Evolutionary conservation across 2,113 vertebrate species (phyloP).

Genomic region (rat (Rattus norvegicus)): DNA sequence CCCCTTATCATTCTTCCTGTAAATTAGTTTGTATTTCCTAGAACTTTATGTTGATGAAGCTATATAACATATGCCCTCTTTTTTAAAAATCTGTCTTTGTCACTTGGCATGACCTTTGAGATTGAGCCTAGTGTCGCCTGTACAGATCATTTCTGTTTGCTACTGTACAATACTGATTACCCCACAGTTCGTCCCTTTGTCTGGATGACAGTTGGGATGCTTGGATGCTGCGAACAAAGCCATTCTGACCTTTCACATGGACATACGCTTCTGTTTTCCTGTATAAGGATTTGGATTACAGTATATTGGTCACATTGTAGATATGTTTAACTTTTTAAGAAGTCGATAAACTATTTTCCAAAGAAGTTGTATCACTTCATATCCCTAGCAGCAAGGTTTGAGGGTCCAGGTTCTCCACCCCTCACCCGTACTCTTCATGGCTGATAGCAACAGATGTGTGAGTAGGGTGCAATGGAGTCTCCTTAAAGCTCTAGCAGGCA

Average conservation of each 20-base stretch:
- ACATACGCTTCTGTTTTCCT: neutral
- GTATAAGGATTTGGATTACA: neutral
- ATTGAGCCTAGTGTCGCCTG: neutral
- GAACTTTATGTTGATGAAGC: neutral
- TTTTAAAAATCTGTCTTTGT: neutral
- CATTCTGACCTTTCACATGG: neutral
- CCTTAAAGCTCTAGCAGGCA: neutral
- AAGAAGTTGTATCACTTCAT: neutral
- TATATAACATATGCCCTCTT: neutral
- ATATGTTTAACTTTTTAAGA: neutral
- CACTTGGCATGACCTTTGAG: neutral
- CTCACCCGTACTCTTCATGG: fast-evolving
- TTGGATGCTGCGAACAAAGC: neutral
- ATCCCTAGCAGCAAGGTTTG: neutral
- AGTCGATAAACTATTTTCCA: neutral
- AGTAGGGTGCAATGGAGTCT: neutral
- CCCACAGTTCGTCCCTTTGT: neutral
- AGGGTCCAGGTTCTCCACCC: neutral
- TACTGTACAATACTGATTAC: neutral
- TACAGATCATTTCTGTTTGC: neutral
- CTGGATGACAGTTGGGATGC: neutral
- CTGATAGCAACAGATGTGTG: neutral
- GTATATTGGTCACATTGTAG: neutral
- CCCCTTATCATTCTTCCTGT: neutral
- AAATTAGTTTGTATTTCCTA: slow-evolving; percentile 16